Percentiles rank a stretch among this genome's conserved stretches.
Evolutionary conservation across 2,113 vertebrate species (phyloP).

Genomic region (Anser brachyrhynchus): DNA sequence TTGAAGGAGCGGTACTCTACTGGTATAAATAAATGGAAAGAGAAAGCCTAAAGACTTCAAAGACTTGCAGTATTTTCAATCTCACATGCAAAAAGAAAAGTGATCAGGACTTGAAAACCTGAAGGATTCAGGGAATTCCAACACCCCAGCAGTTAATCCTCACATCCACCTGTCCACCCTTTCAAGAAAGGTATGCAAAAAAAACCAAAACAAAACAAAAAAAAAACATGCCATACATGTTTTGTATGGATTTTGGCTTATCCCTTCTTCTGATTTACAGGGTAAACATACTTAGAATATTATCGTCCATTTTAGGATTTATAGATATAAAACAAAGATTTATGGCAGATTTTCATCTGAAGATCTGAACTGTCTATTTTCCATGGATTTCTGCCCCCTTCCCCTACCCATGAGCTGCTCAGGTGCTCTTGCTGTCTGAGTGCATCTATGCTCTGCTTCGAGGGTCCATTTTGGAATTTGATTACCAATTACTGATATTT

Average conservation of each 20-base stretch:
- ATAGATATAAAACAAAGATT: neutral
- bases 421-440: neutral
- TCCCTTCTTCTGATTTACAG: neutral
- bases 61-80: neutral
- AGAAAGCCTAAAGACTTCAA: conserved; percentile 11
- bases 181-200: neutral
- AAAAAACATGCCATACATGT: neutral
- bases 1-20: neutral
- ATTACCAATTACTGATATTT: neutral
- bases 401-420: neutral
- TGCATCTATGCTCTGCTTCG: neutral
- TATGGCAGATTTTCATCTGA: neutral
- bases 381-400: neutral
- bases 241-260: neutral
- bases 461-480: neutral
- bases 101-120: neutral
- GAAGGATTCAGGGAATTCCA: neutral
- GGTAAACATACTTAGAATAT: neutral
- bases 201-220: neutral
- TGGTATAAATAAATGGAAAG: conserved; percentile 22
- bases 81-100: neutral
- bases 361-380: neutral
- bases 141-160: neutral
- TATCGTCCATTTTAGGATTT: neutral
- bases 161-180: neutral